Conservation (phyloP, 1,140 invertebrate species). For the Trichonephila inaurata region DNA sequence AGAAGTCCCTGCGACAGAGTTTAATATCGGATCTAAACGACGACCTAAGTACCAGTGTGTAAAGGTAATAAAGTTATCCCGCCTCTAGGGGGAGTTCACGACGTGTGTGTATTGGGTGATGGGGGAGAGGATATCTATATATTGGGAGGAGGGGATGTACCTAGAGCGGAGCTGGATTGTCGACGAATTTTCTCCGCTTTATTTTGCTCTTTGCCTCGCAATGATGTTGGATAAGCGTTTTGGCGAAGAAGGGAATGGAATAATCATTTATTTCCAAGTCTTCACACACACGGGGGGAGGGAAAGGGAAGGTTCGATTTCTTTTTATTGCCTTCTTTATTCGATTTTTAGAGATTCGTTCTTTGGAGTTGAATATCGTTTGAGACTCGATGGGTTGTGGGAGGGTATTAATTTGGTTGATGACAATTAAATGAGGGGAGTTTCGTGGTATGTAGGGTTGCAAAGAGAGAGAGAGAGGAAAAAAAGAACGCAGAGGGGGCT, state of each 20-base stretch:
- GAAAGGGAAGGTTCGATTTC: background rate
- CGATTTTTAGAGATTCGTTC: background rate
- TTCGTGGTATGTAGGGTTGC: background rate
- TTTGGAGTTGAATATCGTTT: background rate
- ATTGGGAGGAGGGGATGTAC: background rate
- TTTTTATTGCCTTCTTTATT: background rate
- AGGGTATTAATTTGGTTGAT: background rate
- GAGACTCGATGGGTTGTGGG: background rate
- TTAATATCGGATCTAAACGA: constrained; percentile 76
- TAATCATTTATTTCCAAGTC: constrained; percentile 49
- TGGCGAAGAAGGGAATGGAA: background rate
- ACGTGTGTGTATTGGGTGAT: constrained; percentile 24
- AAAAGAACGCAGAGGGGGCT: background rate
- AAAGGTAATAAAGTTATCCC: constrained; percentile 76
- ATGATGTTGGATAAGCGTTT: constrained; percentile 42
- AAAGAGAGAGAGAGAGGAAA: background rate
- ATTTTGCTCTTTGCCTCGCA: constrained; percentile 64
- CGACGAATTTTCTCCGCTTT: constrained; percentile 58
- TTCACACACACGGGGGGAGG: background rate
- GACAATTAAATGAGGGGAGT: background rate
- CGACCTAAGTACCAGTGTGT: constrained; percentile 75
- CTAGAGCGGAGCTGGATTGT: constrained; percentile 20
- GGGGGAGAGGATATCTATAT: background rate
- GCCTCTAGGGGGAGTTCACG: constrained; percentile 53
- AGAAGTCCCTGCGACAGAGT: constrained; percentile 46